Base-by-base conservation (phyloP, 2,797 vertebrate genomes). In the Hybognathus amarus region DNA sequence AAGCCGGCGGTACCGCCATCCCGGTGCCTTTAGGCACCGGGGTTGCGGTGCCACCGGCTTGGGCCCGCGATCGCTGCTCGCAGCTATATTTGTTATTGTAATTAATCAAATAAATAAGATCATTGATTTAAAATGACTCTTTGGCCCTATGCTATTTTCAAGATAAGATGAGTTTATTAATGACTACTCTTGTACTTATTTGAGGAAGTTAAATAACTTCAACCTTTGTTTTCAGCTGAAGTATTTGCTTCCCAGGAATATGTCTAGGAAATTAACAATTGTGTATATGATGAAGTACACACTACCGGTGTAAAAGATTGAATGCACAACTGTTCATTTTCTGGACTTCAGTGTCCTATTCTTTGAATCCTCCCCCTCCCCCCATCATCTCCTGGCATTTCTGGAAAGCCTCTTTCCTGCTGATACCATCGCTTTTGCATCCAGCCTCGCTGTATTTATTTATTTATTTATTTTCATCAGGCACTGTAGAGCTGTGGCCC, bases 371-470 rank as follows among this genome's bases (percentile, higher is more conserved):
- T 9, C 33, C 11, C 64, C 56, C 27, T 22, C 63, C 27, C 54
- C 42, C 54, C 73, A 64, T 63, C 85, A 12, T 76, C 76, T 56
- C n/a, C 18, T 56, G 18, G 20, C 33, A 52, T 85, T 85, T 75
- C 83, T 86, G 81, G 83, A 88, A 87, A 85, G 77, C 64, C 59
- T 77, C 38, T 74, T 33, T 61, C 63, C 77, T 77, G 82, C 50
- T 83, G 87, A 84, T 87, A 76, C 67, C 75, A 85, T 87, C 64
- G 85, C 77, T 40, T 84, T 83, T 90, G 87, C 84, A 87, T 78
- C 83, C 82, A 54, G 82, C 64, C 20, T 69, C 50, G n/a, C 74
- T 83, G 20, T 47, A 12, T 54, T 68, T 70, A n/a, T 56, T 63
- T 61, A n/a, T 15, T 6, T 20, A 18, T 22, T 24, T 75, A 33